Percentiles rank a stretch among this genome's conserved stretches.
These are phyloP conservation scores for Proctacanthus coquilletti DNA, from an alignment of 1,140 invertebrate species.

Conservation along the genomic window DNA sequence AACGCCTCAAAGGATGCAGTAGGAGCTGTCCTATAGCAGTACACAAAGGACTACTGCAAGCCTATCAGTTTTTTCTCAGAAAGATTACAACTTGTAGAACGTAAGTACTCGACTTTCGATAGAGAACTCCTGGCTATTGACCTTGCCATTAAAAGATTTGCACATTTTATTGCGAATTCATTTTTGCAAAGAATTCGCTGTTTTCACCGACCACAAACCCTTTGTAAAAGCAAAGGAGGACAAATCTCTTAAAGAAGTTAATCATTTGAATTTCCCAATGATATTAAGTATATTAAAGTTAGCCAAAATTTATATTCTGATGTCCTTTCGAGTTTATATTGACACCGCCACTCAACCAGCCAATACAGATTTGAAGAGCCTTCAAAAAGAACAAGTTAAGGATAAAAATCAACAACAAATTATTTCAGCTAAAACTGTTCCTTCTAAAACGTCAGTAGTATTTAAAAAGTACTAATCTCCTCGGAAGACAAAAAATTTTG, in stretches of 20 bases:
- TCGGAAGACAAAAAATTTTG: neutral
- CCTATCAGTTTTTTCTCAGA: neutral
- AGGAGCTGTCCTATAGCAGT: neutral
- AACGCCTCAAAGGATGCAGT: too few species aligned
- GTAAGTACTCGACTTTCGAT: neutral
- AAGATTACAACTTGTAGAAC: neutral
- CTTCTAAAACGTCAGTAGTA: neutral
- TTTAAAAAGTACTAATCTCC: neutral
- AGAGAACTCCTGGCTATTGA: conserved; percentile 1
- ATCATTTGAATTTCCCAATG: neutral
- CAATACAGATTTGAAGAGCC: too few species aligned
- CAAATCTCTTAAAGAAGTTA: neutral
- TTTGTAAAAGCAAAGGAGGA: neutral
- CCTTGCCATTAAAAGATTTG: neutral
- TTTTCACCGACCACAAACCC: conserved; percentile 1
- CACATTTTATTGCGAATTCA: conserved; percentile 1
- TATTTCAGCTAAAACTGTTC: neutral
- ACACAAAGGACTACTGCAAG: neutral
- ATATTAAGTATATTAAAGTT: neutral
- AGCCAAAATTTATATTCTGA: neutral
- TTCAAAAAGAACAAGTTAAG: too few species aligned
- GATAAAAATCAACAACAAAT: neutral
- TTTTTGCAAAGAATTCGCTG: neutral
- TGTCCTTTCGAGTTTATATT: neutral
- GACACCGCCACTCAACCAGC: neutral